Percentiles rank a stretch among this genome's conserved stretches.
phyloP scores from a whole-genome alignment of 2,888 invertebrate species.

The Drepana falcataria region DNA sequence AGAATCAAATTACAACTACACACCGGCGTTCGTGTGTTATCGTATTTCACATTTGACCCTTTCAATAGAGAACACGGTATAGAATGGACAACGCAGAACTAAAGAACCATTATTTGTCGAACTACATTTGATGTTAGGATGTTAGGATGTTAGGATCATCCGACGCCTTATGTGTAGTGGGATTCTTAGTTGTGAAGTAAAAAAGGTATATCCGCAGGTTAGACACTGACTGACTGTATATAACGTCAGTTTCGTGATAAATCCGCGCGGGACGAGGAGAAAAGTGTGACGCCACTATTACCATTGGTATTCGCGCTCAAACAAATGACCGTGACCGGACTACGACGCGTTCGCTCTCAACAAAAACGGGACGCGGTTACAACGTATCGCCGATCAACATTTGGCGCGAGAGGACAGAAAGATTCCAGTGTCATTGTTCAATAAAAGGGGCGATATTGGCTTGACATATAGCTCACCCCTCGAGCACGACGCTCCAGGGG shows the following conservation, averaged over 20 bases:
- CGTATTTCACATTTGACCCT: slow-evolving; percentile 7
- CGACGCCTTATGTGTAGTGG: too few species aligned
- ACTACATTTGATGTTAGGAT: too few species aligned
- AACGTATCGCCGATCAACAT: slow-evolving; percentile 32
- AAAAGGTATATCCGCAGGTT: too few species aligned
- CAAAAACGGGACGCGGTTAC: slow-evolving; percentile 47
- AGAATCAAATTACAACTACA: slow-evolving; percentile 34
- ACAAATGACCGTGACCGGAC: slow-evolving; percentile 57
- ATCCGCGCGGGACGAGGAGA: slow-evolving; percentile 20
- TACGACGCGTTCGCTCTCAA: slow-evolving; percentile 52
- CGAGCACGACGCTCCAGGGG: background rate
- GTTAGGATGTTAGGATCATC: too few species aligned
- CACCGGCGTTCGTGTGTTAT: slow-evolving; percentile 6
- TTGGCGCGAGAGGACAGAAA: slow-evolving; percentile 25
- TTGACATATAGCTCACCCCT: slow-evolving; percentile 28
- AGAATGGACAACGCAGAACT: too few species aligned
- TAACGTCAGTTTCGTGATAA: background rate
- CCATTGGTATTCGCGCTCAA: slow-evolving; percentile 36
- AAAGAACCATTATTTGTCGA: too few species aligned
- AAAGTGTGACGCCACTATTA: slow-evolving; percentile 44
- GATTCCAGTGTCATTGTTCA: slow-evolving; percentile 19
- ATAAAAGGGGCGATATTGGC: slow-evolving; percentile 24
- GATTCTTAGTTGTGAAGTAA: too few species aligned
- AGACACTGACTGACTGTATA: too few species aligned
- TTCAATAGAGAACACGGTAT: too few species aligned